phyloP scores from a whole-genome alignment of 2,113 vertebrate genomes.

The Microtus ochrogaster region DNA sequence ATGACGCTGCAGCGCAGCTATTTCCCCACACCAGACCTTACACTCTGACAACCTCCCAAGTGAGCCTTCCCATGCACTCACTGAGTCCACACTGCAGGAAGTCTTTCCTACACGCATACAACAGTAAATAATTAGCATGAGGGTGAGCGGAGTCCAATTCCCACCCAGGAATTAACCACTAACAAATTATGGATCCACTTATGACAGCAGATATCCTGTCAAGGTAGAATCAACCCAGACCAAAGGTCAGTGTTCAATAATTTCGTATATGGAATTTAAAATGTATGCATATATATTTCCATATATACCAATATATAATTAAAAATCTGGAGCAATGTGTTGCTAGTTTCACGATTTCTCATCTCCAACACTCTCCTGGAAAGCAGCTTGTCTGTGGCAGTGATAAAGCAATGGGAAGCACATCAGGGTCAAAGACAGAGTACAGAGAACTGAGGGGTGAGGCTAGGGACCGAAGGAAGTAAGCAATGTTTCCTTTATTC shows the following conservation, averaged over 20 bases:
- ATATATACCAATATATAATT: conserved; percentile 57
- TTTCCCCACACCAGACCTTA: conserved; percentile 5
- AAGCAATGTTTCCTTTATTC: conserved; percentile 79
- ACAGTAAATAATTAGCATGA: background rate
- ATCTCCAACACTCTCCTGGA: conserved; percentile 50
- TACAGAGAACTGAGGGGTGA: background rate
- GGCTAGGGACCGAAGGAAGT: conserved; percentile 50
- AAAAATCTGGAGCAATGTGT: conserved; percentile 60
- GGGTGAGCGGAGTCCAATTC: background rate
- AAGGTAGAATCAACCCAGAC: conserved; percentile 49
- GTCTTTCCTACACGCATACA: conserved; percentile 37
- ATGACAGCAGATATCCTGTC: conserved; percentile 17
- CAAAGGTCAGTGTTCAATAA: conserved; percentile 40
- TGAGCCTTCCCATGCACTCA: background rate
- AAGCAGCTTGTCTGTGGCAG: conserved; percentile 69
- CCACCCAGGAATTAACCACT: conserved; percentile 55
- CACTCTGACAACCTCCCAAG: background rate
- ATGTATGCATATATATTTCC: conserved; percentile 59
- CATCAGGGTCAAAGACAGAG: conserved; percentile 70
- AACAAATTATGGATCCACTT: conserved; percentile 24
- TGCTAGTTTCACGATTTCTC: conserved; percentile 59
- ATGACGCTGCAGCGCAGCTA: background rate
- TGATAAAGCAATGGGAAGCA: conserved; percentile 80
- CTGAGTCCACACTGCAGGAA: background rate
- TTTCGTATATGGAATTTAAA: conserved; percentile 64